Base-by-base conservation (phyloP, 2,113 vertebrate genomes). In the Shinisaurus crocodilurus region DNA sequence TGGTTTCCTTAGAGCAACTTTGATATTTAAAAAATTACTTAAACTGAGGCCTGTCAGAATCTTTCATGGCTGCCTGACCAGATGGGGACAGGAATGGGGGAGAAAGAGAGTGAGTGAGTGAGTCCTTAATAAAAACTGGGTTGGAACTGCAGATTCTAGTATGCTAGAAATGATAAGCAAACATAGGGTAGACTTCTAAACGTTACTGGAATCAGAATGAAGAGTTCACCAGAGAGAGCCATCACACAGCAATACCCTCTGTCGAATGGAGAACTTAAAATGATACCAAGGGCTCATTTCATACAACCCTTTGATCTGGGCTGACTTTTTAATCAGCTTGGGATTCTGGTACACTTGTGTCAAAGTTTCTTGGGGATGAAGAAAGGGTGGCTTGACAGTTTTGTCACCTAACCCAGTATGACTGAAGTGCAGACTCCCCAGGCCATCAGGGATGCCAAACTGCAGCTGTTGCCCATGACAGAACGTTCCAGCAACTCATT, bases 241-340 rank as follows among this genome's bases (percentile, higher is more conserved):
- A 63, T 23, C 60, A 5, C 7, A 8, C 5, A n/a, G 43, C 43
- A 77, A 40, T 90, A 85, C 34, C 74, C 74, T 4, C 34, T 67
- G 74, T 63, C 82, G 40, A 76, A 77, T 18, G 45, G 32, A 77
- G 40, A 85, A 72, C 40, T 10, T 89, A 70, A 77, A 67, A 67
- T 12, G 82, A 77, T n/a, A 76, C 45, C 34, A 89, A 85, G 88
- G 82, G 82, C 82, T 89, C 81, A 76, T 63, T 75, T 89, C 88
- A n/a, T 75, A 63, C 40, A 45, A 75, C 12, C 32, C 43, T 27
- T 76, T 16, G 32, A 32, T 67, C 72, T 77, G 43, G 60, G 54
- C 23, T 76, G 50, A 57, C 13, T 83, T 45, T 89, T 65, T 32
- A 32, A 29, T 48, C 43, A 34, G 16, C 40, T 79, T 16, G 60